Conservation (phyloP, 2,797 vertebrate genomes). For the Glossophaga mutica region DNA sequence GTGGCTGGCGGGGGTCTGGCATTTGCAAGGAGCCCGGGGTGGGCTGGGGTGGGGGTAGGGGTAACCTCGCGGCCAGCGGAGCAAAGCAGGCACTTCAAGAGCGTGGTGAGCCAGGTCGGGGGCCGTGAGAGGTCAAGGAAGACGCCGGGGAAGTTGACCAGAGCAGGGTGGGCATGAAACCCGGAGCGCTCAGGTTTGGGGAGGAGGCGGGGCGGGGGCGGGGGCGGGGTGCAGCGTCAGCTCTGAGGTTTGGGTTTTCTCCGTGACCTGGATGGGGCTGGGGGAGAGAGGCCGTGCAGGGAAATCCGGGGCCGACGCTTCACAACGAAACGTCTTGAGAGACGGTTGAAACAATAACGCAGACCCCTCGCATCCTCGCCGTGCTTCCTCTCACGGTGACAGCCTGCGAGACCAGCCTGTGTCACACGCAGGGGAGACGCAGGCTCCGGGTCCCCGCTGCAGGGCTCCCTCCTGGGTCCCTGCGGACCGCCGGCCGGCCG, state of each 20-base stretch:
- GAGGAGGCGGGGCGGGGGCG: not conserved
- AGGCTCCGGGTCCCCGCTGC: not conserved
- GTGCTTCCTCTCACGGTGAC: not conserved
- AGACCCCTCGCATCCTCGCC: not conserved
- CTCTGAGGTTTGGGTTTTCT: not conserved
- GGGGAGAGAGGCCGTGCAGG: not conserved
- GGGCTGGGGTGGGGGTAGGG: not conserved
- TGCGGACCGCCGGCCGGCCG: too few relatives aligned
- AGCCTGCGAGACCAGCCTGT: too few relatives aligned
- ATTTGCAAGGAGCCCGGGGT: not conserved
- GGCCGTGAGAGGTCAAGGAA: not conserved
- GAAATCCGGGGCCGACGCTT: not conserved
- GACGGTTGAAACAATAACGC: not conserved
- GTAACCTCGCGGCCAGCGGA: not conserved
- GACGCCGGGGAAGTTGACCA: not conserved
- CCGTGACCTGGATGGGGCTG: not conserved
- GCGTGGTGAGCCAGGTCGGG: not conserved
- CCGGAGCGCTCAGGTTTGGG: not conserved
- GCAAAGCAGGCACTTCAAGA: not conserved
- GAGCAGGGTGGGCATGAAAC: not conserved
- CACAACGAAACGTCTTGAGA: not conserved
- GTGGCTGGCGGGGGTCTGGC: not conserved
- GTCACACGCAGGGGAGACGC: not conserved
- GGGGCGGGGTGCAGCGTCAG: not conserved
- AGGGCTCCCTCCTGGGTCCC: not conserved